phyloP scores from a whole-genome alignment of 1,140 invertebrate genomes.

The Cepaea nemoralis region DNA sequence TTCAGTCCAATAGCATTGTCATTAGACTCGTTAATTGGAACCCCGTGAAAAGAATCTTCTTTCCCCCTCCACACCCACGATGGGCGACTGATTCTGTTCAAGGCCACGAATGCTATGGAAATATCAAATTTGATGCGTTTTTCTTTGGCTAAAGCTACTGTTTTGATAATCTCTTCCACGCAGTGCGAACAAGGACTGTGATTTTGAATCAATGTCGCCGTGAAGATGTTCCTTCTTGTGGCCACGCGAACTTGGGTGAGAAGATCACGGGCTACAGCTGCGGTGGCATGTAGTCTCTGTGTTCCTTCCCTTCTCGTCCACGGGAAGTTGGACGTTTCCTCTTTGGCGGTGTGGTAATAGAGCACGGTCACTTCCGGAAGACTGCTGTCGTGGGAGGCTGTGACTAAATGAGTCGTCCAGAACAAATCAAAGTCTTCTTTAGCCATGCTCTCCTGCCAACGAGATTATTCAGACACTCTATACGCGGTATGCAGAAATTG shows the following conservation, averaged over 20 bases:
- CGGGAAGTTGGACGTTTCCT: constrained; percentile 31
- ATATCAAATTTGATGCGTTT: constrained; percentile 40
- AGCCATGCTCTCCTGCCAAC: constrained; percentile 4
- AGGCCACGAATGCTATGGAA: constrained; percentile 38
- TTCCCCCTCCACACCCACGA: constrained; percentile 34
- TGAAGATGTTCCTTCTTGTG: constrained; percentile 25
- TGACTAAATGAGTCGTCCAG: constrained; percentile 41
- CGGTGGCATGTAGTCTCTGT: constrained; percentile 19
- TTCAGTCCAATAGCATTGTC: constrained; percentile 33
- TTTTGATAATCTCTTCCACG: constrained; percentile 38
- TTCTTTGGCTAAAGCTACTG: constrained; percentile 29
- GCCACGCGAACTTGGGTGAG: constrained; percentile 41
- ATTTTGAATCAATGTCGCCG: constrained; percentile 39
- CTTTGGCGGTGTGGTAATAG: constrained; percentile 35
- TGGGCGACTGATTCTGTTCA: constrained; percentile 35
- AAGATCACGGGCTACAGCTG: constrained; percentile 37
- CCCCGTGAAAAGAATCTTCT: background rate
- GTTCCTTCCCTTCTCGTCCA: constrained; percentile 37
- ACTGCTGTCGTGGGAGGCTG: background rate
- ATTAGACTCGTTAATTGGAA: constrained; percentile 42
- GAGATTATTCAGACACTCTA: too few species aligned
- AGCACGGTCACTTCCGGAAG: constrained; percentile 26
- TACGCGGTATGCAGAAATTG: too few species aligned
- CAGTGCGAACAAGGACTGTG: constrained; percentile 39
- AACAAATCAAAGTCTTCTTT: constrained; percentile 40